These are phyloP conservation scores for Ametastegia equiseti DNA, from an alignment of 2,888 invertebrate genomes.

Conservation along the genomic window DNA sequence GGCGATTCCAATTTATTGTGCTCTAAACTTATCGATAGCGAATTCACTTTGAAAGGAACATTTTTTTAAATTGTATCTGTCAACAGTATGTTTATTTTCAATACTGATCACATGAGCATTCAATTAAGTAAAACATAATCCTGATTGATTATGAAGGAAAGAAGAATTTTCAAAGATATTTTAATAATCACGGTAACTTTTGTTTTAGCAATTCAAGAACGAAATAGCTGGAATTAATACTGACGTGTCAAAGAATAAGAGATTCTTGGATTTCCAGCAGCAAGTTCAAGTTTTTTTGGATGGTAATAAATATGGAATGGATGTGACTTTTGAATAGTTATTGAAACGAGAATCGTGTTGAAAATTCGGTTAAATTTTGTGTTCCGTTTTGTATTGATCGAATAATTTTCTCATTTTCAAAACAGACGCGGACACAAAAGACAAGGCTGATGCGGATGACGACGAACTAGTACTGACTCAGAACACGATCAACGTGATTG, in stretches of 20 bases:
- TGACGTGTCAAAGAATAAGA: conserved; percentile 52
- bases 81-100: too few species aligned
- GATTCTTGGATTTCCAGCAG: conserved; percentile 54
- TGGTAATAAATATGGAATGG: conserved; percentile 55
- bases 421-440: background rate
- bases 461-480: conserved; percentile 64
- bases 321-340: too few species aligned
- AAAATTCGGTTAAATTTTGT: background rate
- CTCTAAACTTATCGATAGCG: too few species aligned
- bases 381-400: background rate
- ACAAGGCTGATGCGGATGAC: conserved; percentile 49
- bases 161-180: background rate
- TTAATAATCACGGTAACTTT: background rate
- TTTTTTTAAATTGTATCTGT: too few species aligned
- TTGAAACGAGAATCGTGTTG: background rate
- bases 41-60: too few species aligned
- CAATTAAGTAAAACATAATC: too few species aligned
- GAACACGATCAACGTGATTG: conserved; percentile 65
- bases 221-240: conserved; percentile 53
- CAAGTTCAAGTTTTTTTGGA: conserved; percentile 57
- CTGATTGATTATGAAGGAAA: background rate
- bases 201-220: conserved; percentile 56
- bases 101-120: too few species aligned
- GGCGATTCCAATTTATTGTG: too few species aligned
- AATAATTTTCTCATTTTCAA: background rate